These are phyloP conservation scores for Eira barbara DNA, from an alignment of 2,113 vertebrate species.

Conservation along the genomic window DNA sequence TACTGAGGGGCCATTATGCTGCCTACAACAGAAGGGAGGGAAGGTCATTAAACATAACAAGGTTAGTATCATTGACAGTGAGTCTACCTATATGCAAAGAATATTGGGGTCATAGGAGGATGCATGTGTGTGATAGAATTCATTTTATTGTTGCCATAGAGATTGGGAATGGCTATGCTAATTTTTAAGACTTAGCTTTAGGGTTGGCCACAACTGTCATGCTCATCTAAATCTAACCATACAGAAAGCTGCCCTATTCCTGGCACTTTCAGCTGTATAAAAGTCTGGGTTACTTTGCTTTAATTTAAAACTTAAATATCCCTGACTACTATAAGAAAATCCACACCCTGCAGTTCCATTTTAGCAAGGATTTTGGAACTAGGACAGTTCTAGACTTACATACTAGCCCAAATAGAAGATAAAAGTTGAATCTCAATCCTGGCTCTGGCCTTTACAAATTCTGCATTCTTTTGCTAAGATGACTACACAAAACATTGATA, in stretches of 20 bases:
- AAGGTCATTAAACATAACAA: neutral
- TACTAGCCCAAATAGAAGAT: neutral
- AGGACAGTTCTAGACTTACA: neutral
- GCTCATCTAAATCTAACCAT: neutral
- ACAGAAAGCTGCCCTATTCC: neutral
- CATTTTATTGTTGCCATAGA: neutral
- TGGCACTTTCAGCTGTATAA: neutral
- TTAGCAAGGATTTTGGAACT: neutral
- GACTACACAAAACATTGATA: neutral
- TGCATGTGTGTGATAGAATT: neutral
- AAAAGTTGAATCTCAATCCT: neutral
- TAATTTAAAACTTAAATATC: neutral
- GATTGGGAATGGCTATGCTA: neutral
- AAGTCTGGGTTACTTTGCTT: neutral
- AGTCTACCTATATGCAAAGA: neutral
- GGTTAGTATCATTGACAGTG: neutral
- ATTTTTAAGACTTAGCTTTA: neutral
- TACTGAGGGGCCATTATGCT: neutral
- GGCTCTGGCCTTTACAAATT: neutral
- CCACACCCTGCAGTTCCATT: neutral
- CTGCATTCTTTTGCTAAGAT: neutral
- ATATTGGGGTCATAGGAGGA: neutral
- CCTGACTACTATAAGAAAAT: neutral
- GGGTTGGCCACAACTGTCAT: neutral
- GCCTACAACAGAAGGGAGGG: neutral